Evolutionary conservation across 2,797 vertebrate species (phyloP), one percentile per base, ranked within the genome.

Genomic region (Siniperca undulata): DNA sequence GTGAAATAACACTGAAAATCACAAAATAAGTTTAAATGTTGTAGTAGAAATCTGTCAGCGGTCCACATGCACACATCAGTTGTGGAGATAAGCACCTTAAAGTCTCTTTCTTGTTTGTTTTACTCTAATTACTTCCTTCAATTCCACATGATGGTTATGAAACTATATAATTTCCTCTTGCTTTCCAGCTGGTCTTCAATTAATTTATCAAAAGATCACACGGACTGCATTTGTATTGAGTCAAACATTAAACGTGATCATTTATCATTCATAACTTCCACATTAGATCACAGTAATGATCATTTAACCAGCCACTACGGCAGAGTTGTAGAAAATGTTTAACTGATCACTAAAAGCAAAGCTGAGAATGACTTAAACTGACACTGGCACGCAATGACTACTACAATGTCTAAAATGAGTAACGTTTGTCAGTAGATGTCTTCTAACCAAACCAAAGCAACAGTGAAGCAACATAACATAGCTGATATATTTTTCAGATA

Each of bases 1-100:
- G 65, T 34, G 20, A 64, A 74, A 72, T 65, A 27, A 56, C 68
- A 82, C 52, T 65, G 44, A 22, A 46, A 74, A 74, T 50, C 12
- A 68, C 13, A 72, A 16, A 50, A 20, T 17, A 20, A 20, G 10
- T 19, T 50, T 6, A 38, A 48, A 44, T 68, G 6, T 13, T 30
- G 5, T 8, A 13, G n/a, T 20, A 48, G 8, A 75, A 36, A 22
- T 64, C 11, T 56, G 10, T 66, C 38, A 59, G 53, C 36, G 60
- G 60, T 53, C 46, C 7, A 83, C 13, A 59, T 60, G 44, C 5
- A 83, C 20, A 42, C 16, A 64, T 73, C 17, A 56, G 7, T 52
- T 68, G 16, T 71, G 17, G 5, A 80, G 8, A 76, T 38, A 53
- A 82, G 27, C 30, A 77, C 27, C 2, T 70, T 60, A 22, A 44